Base-by-base conservation (phyloP, 1,140 invertebrate species). In the Vollenhovia emeryi region DNA sequence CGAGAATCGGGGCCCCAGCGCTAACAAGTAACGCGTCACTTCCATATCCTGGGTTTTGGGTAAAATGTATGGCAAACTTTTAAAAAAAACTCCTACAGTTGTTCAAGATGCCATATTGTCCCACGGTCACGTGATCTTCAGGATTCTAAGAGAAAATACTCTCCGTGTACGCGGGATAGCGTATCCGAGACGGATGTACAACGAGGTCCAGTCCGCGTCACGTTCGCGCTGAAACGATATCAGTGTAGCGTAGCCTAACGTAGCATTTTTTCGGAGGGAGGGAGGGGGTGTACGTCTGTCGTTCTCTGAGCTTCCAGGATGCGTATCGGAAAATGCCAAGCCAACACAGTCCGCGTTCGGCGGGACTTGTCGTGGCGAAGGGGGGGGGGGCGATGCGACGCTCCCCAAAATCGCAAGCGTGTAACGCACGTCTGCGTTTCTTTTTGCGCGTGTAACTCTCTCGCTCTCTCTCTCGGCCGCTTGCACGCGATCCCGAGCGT, bases 181-280 rank as follows among this genome's bases (percentile, higher is more conserved):
- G n/a, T n/a, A n/a, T n/a, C 57, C 52, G 71, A 57, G 36, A 79
- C 27, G 86, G 92, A 82, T 91, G 89, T 87, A 91, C 86, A 92
- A 88, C 86, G 92, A 92, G 90, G 87, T 93, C 90, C 90, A 92
- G 73, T 86, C 69, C 60, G 86, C 84, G 78, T 86, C 90, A 92
- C 90, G 91, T 93, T 40, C 33, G 43, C 89, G 89, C 91, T 91
- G n/a, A 92, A 94, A 93, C 84, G 89, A 93, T 94, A 94, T 94
- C 93, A 93, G 75, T 87, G 87, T 93, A 93, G 91, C 86, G 86
- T 94, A 93, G 91, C 85, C 62, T 90, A 86, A 91, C 45, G 87
- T 93, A 94, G 91, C 86, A 91, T 91, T 82, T 94, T 83, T 79
- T 79, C n/a, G n/a, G n/a, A n/a, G n/a, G n/a, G n/a, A n/a, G n/a